Conservation (phyloP, 2,797 vertebrate genomes). For the Hypotaenidia philippensis region DNA sequence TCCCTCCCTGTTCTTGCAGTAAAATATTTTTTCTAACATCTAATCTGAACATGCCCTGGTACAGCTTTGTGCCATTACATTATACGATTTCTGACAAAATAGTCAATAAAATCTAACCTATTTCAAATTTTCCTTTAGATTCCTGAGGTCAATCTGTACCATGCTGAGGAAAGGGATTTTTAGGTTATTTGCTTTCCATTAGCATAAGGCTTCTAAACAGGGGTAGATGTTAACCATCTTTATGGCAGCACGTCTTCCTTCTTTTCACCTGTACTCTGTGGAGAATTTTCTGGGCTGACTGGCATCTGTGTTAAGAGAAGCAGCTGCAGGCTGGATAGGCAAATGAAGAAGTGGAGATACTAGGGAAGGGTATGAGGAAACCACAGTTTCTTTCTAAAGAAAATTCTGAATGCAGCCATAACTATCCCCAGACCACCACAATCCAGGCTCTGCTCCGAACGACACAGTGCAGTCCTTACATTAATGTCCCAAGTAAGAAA, state of each 20-base stretch:
- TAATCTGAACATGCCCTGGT: no score
- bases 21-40: no score
- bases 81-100: neutral
- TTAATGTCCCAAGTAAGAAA: neutral
- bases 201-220: neutral
- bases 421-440: neutral
- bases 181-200: neutral
- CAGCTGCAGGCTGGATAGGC: neutral
- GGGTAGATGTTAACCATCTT: neutral
- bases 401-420: neutral
- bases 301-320: neutral
- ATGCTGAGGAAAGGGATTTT: neutral
- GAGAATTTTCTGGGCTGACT: neutral
- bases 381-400: neutral
- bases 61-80: no score
- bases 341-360: neutral
- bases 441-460: neutral
- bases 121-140: neutral
- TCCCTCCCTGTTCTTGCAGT: no score
- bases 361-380: neutral
- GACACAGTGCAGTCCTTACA: neutral
- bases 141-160: neutral
- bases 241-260: neutral
- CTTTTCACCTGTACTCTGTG: neutral
- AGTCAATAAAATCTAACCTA: neutral